Percentiles rank a stretch among this genome's conserved stretches.
These are phyloP conservation scores for Morinoia aosen DNA, from an alignment of 2,888 invertebrate genomes.

Conservation along the genomic window DNA sequence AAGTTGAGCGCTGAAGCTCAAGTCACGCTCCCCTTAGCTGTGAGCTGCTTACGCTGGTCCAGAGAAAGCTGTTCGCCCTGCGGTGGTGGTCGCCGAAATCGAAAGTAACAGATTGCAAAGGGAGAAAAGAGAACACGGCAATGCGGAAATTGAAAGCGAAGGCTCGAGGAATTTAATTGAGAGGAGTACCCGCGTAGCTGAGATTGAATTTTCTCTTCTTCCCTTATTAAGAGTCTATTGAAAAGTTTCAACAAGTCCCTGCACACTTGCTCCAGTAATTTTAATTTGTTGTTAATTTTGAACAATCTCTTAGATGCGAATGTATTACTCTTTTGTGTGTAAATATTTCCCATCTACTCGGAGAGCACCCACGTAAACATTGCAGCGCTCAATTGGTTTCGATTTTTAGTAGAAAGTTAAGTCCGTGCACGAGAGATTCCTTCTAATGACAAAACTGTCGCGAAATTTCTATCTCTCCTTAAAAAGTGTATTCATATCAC, in stretches of 20 bases:
- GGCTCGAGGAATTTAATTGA: conserved; percentile 31
- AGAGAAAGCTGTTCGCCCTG: conserved; percentile 42
- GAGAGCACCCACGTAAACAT: neutral
- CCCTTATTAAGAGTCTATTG: neutral
- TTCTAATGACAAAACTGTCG: neutral
- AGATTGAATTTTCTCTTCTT: conserved; percentile 33
- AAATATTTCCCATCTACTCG: neutral
- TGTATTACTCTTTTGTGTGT: neutral
- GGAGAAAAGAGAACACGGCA: conserved; percentile 42
- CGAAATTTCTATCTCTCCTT: neutral
- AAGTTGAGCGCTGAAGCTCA: neutral
- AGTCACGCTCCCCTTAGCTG: neutral
- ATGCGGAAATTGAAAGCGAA: conserved; percentile 43
- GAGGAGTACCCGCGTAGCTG: neutral
- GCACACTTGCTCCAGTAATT: neutral
- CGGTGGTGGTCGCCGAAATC: conserved; percentile 40
- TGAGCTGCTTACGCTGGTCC: neutral
- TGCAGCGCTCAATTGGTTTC: neutral
- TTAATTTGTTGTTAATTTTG: neutral
- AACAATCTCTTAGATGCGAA: neutral
- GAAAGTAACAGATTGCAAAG: conserved; percentile 52
- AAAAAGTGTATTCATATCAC: conserved; percentile 15
- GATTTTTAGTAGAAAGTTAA: neutral
- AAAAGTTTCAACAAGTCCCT: neutral
- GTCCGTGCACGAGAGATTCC: neutral